These are phyloP conservation scores for Eueides isabella DNA, from an alignment of 1,140 invertebrate genomes.

Conservation along the genomic window DNA sequence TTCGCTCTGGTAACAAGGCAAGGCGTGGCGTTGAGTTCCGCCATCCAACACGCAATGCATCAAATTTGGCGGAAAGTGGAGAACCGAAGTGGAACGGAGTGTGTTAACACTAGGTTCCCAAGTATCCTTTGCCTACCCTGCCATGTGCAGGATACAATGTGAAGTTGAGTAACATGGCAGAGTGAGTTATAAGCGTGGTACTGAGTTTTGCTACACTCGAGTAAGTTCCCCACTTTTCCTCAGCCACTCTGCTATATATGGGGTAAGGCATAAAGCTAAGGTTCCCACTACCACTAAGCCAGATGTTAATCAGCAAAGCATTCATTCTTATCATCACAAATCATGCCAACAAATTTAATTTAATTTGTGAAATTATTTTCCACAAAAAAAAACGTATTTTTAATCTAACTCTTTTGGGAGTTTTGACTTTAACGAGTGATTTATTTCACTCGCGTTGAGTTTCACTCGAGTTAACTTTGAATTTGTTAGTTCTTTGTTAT, in stretches of 20 bases:
- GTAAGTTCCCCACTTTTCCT: too few relatives aligned
- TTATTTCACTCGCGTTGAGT: slow-evolving; percentile 14
- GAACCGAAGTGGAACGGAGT: background rate
- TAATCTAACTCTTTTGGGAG: slow-evolving; percentile 24
- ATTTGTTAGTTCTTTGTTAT: background rate
- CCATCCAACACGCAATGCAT: background rate
- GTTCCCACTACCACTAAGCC: background rate
- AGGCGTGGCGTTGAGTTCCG: background rate
- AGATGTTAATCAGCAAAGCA: background rate
- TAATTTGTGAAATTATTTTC: slow-evolving; percentile 22
- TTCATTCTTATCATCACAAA: background rate
- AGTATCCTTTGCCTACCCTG: background rate
- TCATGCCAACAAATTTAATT: slow-evolving; percentile 8
- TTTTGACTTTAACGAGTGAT: slow-evolving; percentile 26
- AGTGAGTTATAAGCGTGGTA: too few relatives aligned
- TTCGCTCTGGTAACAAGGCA: background rate
- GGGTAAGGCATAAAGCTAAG: too few relatives aligned
- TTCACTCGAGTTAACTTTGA: slow-evolving; percentile 15
- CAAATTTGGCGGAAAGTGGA: background rate
- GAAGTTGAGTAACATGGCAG: too few relatives aligned
- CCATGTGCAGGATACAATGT: background rate
- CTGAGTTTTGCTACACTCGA: too few relatives aligned
- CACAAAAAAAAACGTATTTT: slow-evolving; percentile 16
- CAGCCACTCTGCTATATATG: too few relatives aligned
- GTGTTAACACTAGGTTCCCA: background rate